Conservation (phyloP, 2,113 vertebrate species). For the Anoura caudifer region DNA sequence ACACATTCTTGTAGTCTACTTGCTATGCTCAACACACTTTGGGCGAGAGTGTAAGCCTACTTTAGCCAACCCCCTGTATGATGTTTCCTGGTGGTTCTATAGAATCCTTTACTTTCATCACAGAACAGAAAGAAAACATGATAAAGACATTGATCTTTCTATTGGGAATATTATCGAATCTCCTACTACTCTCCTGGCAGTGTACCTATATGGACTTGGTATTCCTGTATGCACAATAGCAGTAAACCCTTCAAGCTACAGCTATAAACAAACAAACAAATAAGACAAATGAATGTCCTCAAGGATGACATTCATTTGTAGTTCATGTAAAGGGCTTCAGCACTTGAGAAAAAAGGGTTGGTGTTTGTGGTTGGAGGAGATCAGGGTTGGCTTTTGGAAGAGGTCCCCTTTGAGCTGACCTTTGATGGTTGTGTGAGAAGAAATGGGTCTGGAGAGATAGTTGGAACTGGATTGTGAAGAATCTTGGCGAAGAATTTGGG, state of each 20-base stretch:
- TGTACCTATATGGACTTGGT: slow-evolving; percentile 91
- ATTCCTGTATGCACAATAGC: slow-evolving; percentile 88
- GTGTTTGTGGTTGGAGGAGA: neutral
- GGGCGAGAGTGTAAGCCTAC: too few relatives aligned
- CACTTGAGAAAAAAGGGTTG: neutral
- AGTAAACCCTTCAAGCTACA: slow-evolving; percentile 88
- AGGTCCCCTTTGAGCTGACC: neutral
- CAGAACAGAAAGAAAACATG: slow-evolving; percentile 88
- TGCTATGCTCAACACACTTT: too few relatives aligned
- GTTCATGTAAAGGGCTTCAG: neutral
- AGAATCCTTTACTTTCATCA: slow-evolving; percentile 76
- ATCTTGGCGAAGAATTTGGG: neutral
- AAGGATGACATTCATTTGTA: neutral
- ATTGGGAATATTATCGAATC: slow-evolving; percentile 84
- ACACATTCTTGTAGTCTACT: too few relatives aligned
- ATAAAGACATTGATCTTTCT: slow-evolving; percentile 85
- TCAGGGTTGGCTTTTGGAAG: neutral
- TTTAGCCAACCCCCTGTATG: neutral
- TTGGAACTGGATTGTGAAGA: neutral
- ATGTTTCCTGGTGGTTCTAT: slow-evolving; percentile 77
- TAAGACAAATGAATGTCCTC: neutral
- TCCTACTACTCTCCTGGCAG: slow-evolving; percentile 85
- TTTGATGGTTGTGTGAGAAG: neutral
- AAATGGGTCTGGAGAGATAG: neutral
- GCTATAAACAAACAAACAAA: neutral